Base-by-base conservation (phyloP, 2,888 invertebrate species). In the Trissolcus brochymenae region DNA sequence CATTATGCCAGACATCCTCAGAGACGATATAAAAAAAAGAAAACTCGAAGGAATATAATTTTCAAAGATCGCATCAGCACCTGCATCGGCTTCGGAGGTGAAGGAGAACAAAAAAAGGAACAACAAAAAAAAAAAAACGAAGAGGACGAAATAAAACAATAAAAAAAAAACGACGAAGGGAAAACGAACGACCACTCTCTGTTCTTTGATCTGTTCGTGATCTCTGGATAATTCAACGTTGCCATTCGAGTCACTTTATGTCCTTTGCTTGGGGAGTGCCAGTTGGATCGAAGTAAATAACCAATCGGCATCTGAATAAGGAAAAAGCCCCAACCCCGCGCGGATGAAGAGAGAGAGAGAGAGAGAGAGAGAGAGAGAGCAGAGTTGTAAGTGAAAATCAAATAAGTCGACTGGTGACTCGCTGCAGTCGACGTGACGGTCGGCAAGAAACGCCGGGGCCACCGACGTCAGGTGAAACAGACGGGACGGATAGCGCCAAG, bases 341-440 rank as follows among this genome's bases (percentile, higher is more conserved):
- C n/a, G n/a, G n/a, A n/a, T n/a, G n/a, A n/a, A n/a, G n/a, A n/a
- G n/a, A n/a, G n/a, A n/a, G n/a, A n/a, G n/a, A n/a, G n/a, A n/a
- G n/a, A n/a, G n/a, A n/a, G n/a, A n/a, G 21, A 21, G 2, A 7
- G 29, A 1, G 1, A 29, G 29, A 56, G 41, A 19, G 35, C n/a
- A 11, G 1, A 11, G 64, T 29, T 50, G 51, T 56, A 57, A 66
- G 51, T 59, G 67, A 60, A 60, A 68, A 68, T 60, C 19, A 49
- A 67, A 59, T 56, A 50, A 59, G 53, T 53, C 29, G 29, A 13
- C 21, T 50, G 56, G n/a, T 9, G 29, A 13, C n/a, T n/a, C n/a
- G n/a, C 21, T 50, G 56, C 16, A 35, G 16, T 9, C 29, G 66
- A 60, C 54, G 60, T 40, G 49, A 68, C 14, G 60, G 49, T 60